phyloP scores from a whole-genome alignment of 2,797 vertebrate species.

The Anniella stebbinsi region DNA sequence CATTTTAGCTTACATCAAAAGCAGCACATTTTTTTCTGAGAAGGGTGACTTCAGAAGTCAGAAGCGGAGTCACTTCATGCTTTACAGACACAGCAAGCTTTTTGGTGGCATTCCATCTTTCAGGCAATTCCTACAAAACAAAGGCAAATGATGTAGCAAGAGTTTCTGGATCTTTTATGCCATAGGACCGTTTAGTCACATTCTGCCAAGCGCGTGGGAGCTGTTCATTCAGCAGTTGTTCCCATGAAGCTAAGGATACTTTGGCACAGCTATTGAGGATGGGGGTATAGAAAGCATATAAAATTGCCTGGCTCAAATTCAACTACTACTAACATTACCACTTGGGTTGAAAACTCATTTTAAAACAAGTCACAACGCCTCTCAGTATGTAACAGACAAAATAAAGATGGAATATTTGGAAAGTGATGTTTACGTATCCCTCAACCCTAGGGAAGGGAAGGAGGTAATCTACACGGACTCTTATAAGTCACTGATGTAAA shows the following conservation, averaged over 20 bases:
- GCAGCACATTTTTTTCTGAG: constrained; percentile 81
- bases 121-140: constrained; percentile 81
- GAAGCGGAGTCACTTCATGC: constrained; percentile 83
- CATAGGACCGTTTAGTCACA: constrained; percentile 6
- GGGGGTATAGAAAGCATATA: constrained; percentile 17
- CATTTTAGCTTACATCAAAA: constrained; percentile 78
- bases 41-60: constrained; percentile 82
- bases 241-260: neutral
- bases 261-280: neutral
- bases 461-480: no score
- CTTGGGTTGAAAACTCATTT: constrained; percentile 10
- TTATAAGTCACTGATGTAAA: neutral
- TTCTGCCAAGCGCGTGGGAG: neutral
- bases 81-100: constrained; percentile 82
- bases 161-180: neutral
- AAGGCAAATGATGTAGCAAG: constrained; percentile 19
- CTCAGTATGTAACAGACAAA: neutral
- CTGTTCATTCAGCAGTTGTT: neutral
- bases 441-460: neutral
- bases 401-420: neutral
- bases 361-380: constrained; percentile 4
- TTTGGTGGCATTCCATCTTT: constrained; percentile 84
- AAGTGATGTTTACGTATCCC: neutral
- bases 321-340: constrained; percentile 15
- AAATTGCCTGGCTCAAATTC: constrained; percentile 21